Percentiles rank a stretch among this genome's conserved stretches.
Conservation (phyloP, 37 sponge, comb jelly and placozoan genomes). For the Amphimedon queenslandica region DNA sequence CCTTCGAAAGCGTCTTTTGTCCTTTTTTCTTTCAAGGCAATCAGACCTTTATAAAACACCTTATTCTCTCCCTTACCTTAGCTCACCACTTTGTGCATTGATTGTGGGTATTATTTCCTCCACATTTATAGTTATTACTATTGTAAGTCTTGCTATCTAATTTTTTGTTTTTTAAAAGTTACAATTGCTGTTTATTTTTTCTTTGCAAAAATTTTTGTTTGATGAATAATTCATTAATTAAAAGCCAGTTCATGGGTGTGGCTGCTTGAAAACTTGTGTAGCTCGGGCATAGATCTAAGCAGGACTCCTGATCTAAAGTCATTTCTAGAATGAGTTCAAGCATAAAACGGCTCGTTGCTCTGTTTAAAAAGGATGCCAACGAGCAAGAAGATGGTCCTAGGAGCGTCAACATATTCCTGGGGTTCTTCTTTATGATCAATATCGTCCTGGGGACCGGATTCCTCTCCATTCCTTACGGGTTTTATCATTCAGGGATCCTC, state of each 20-base stretch:
- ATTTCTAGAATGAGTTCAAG: too few species aligned
- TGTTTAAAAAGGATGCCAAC: too few species aligned
- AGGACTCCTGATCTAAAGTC: too few species aligned
- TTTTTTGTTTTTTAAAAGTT: too few species aligned
- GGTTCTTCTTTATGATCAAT: constrained; percentile 14
- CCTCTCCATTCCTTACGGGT: constrained; percentile 8
- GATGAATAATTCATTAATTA: too few species aligned
- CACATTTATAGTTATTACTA: background rate
- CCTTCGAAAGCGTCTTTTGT: background rate
- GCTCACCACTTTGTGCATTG: background rate
- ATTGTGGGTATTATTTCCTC: background rate
- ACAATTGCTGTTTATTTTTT: too few species aligned
- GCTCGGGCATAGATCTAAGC: too few species aligned
- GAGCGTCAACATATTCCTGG: background rate
- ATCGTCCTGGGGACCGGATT: constrained; percentile 7
- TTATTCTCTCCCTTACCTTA: background rate
- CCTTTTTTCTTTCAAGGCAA: background rate
- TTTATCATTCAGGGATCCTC: constrained; percentile 28
- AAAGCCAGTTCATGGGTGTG: too few species aligned
- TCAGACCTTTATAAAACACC: background rate
- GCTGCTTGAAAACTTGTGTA: too few species aligned
- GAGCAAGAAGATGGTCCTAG: too few species aligned
- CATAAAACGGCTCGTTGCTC: too few species aligned
- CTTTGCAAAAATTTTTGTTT: too few species aligned
- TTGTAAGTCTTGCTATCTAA: background rate